Conservation (phyloP, 2,888 invertebrate species). For the Frankliniella fusca region DNA sequence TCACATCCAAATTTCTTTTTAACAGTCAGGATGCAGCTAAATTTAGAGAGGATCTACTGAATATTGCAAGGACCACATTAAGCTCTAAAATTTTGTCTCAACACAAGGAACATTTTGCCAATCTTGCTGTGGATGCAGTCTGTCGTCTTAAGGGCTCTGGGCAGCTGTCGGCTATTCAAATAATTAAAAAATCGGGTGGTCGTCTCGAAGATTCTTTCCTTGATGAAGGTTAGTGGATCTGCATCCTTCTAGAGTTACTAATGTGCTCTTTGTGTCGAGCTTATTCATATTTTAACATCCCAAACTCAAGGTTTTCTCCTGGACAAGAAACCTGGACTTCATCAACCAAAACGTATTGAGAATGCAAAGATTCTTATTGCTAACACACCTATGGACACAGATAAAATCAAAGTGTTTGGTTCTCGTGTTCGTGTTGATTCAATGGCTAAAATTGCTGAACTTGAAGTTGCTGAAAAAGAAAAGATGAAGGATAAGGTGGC, state of each 20-base stretch:
- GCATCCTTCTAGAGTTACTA: not conserved
- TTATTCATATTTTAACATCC: not conserved
- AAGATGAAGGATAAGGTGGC: conserved; percentile 99
- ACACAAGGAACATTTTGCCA: conserved; percentile 94
- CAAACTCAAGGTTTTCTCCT: conserved; percentile 67
- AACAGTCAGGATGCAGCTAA: conserved; percentile 63
- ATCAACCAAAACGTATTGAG: conserved; percentile 92
- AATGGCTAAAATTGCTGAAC: conserved; percentile 91
- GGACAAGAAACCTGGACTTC: conserved; percentile 94
- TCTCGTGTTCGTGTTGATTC: conserved; percentile 90
- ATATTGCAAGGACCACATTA: conserved; percentile 95
- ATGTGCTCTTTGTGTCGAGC: not conserved
- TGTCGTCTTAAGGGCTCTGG: conserved; percentile 92
- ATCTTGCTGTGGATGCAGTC: conserved; percentile 92
- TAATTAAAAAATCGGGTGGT: conserved; percentile 95
- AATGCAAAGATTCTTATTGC: conserved; percentile 96
- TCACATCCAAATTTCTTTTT: conserved; percentile 31
- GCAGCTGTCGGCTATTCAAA: conserved; percentile 92
- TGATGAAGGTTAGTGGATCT: conserved; percentile 63
- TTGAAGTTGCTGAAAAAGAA: conserved; percentile 96
- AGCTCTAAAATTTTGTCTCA: conserved; percentile 97
- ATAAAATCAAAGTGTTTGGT: conserved; percentile 98
- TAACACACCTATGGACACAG: conserved; percentile 99
- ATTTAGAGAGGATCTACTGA: conserved; percentile 84
- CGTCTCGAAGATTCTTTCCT: conserved; percentile 91